Percentiles rank a stretch among this genome's conserved stretches.
Conservation (phyloP, 2,888 invertebrate species). For the Phymatocera aterrima region DNA sequence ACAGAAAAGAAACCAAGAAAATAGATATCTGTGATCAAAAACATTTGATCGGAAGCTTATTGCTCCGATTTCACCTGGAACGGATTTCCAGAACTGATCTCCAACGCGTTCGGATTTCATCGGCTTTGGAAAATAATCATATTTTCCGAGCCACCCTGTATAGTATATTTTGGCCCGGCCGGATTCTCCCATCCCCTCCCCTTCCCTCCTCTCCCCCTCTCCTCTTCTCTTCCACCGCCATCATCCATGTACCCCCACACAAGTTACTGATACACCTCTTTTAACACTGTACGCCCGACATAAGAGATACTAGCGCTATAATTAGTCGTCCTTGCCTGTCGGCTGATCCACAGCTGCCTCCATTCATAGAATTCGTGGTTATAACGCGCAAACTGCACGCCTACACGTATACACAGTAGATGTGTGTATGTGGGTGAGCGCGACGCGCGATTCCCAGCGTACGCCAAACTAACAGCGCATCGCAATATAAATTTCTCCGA, state of each 20-base stretch:
- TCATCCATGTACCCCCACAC: too few species aligned
- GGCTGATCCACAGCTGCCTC: constrained; percentile 67
- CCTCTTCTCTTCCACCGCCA: too few species aligned
- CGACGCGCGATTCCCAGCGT: not conserved
- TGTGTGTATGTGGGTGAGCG: too few species aligned
- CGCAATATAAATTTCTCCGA: too few species aligned
- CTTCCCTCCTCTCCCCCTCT: too few species aligned
- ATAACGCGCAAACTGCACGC: constrained; percentile 28
- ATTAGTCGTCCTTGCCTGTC: constrained; percentile 72
- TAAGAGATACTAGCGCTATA: constrained; percentile 65
- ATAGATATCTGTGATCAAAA: too few species aligned
- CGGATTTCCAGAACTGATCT: too few species aligned
- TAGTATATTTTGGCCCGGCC: constrained; percentile 27
- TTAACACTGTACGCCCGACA: constrained; percentile 53
- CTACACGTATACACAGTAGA: not conserved
- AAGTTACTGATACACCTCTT: not conserved
- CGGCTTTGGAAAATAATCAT: too few species aligned
- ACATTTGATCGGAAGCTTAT: too few species aligned
- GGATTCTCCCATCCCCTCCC: constrained; percentile 1
- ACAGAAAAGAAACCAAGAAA: not conserved
- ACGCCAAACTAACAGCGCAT: too few species aligned
- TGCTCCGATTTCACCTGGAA: too few species aligned
- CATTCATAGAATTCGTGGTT: constrained; percentile 68
- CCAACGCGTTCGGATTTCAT: too few species aligned
- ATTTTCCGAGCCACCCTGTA: not conserved